A percentile compares a stretch with the other conserved stretches of the same genome.
phyloP scores from a whole-genome alignment of 23 tunicate genomes.

The Trididemnum miniatum region DNA sequence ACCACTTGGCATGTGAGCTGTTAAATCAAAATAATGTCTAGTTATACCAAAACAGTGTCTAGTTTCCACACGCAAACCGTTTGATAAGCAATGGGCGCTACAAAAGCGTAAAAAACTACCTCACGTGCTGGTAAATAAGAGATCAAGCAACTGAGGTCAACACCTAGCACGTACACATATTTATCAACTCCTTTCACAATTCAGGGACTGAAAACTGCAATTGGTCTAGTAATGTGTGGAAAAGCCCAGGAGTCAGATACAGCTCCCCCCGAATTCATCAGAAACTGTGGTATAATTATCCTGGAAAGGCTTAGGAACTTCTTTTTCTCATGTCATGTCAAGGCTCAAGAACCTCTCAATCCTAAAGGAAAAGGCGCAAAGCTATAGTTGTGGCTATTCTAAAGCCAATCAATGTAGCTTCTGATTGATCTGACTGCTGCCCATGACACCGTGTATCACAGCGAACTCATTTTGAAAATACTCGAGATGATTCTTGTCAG shows the following conservation, averaged over 20 bases:
- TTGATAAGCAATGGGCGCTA: too few species aligned
- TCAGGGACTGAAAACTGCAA: not conserved
- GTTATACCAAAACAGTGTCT: too few species aligned
- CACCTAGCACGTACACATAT: not conserved
- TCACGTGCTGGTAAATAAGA: not conserved
- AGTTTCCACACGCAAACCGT: too few species aligned
- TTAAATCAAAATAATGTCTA: too few species aligned
- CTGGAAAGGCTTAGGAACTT: not conserved
- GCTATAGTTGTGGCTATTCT: not conserved
- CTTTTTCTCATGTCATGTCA: not conserved
- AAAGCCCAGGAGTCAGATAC: not conserved
- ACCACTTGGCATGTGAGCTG: too few species aligned
- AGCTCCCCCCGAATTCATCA: not conserved
- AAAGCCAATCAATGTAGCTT: not conserved
- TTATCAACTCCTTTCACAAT: not conserved
- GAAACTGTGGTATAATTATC: not conserved
- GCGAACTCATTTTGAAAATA: not conserved
- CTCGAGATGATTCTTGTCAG: not conserved
- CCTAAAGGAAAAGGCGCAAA: too few species aligned
- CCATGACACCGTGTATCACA: not conserved
- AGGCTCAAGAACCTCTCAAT: too few species aligned
- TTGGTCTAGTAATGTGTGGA: not conserved
- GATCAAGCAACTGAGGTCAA: not conserved
- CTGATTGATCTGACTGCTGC: not conserved
- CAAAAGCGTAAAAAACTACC: too few species aligned